Evolutionary conservation across 2,888 invertebrate genomes (phyloP).

Genomic region (Pyrrhia umbra): DNA sequence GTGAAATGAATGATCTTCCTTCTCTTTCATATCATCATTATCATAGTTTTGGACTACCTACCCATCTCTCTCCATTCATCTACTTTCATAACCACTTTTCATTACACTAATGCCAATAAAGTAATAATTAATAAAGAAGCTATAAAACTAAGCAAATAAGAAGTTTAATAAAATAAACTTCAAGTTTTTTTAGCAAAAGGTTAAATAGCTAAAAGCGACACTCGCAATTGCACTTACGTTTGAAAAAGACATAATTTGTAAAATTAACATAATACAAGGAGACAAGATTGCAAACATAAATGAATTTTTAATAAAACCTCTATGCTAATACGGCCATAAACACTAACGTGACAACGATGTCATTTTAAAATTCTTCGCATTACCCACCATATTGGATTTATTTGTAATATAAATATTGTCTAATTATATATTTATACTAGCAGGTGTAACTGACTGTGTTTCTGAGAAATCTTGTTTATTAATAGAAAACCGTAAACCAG

Average conservation of each 20-base stretch:
- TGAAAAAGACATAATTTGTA: conserved; percentile 39
- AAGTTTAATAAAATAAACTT: neutral
- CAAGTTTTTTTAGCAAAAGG: neutral
- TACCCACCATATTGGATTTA: conserved; percentile 36
- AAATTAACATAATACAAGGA: conserved; percentile 42
- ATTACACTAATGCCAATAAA: too few species aligned
- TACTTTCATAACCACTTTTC: too few species aligned
- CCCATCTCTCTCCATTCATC: too few species aligned
- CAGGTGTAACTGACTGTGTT: conserved; percentile 44
- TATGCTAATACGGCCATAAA: conserved; percentile 39
- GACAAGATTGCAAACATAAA: conserved; percentile 33
- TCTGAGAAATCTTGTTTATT: conserved; percentile 69
- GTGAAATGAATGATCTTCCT: too few species aligned
- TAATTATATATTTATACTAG: conserved; percentile 59
- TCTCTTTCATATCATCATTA: too few species aligned
- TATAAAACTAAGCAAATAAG: neutral
- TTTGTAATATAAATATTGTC: conserved; percentile 52
- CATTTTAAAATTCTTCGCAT: conserved; percentile 35
- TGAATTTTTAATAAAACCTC: conserved; percentile 56
- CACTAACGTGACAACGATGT: conserved; percentile 22
- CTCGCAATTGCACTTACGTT: conserved; percentile 16
- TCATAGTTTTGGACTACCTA: too few species aligned
- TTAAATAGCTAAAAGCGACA: conserved; percentile 10
- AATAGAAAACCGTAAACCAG: conserved; percentile 68
- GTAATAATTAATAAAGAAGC: neutral